Percentiles rank a stretch among this genome's conserved stretches.
Conservation (phyloP, 2,797 vertebrate genomes). For the Silurus lanzhouensis region DNA sequence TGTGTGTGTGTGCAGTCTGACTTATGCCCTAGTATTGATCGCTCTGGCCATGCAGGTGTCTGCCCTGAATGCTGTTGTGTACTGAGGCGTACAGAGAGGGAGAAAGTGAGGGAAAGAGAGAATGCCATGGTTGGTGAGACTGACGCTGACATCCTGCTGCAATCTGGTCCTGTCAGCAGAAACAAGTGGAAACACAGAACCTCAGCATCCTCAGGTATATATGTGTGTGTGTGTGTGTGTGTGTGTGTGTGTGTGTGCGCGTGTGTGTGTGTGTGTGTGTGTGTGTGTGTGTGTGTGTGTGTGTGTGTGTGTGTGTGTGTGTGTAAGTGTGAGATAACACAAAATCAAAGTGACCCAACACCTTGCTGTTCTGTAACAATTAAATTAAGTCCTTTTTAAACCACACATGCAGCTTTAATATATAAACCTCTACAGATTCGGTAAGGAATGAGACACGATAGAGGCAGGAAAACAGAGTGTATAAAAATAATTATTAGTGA, state of each 20-base stretch:
- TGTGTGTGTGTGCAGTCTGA: conserved; percentile 49
- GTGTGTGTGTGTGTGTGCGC: neutral
- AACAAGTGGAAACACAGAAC: conserved; percentile 45
- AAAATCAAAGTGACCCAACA: neutral
- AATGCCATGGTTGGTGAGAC: conserved; percentile 43
- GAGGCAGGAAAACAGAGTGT: neutral
- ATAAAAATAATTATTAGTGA: neutral
- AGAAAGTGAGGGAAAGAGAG: conserved; percentile 20
- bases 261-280: conserved; percentile 10
- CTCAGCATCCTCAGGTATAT: conserved; percentile 40
- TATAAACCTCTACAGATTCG: neutral
- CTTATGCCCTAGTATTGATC: conserved; percentile 64
- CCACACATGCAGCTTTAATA: neutral
- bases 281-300: neutral
- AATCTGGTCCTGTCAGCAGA: conserved; percentile 51
- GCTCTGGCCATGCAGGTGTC: conserved; percentile 64
- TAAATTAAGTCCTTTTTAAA: neutral
- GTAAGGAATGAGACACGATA: neutral
- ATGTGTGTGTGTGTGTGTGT: conserved; percentile 25
- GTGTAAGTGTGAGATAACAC: neutral
- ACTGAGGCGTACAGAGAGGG: conserved; percentile 58
- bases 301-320: too few species aligned
- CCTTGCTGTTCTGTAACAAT: neutral
- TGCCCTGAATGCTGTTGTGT: conserved; percentile 57
- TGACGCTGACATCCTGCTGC: conserved; percentile 49